Conservation (phyloP, 2,113 vertebrate species). For the Salminus brasiliensis region DNA sequence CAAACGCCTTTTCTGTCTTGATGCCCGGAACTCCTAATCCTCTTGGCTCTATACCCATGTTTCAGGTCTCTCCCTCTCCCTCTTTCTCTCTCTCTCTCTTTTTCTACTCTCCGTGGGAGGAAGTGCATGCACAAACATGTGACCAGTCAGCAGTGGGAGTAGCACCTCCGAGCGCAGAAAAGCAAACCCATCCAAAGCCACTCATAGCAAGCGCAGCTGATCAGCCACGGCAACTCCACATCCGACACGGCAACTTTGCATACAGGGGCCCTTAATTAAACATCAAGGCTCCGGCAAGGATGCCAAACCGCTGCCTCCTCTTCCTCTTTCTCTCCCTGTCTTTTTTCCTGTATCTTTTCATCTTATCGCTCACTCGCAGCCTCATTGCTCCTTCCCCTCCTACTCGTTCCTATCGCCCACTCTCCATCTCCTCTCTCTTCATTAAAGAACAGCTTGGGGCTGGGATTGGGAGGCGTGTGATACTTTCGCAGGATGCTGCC, state of each 20-base stretch:
- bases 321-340: neutral
- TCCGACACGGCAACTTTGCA: neutral
- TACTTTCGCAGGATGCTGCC: constrained; percentile 26
- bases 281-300: constrained; percentile 57
- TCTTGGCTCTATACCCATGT: constrained; percentile 44
- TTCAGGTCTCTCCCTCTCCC: constrained; percentile 38
- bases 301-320: constrained; percentile 35
- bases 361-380: constrained; percentile 44
- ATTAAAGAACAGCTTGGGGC: constrained; percentile 39
- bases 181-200: neutral
- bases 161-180: neutral
- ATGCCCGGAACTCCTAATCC: constrained; percentile 55
- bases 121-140: constrained; percentile 31
- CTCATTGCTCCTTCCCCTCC: neutral
- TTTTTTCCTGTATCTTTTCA: constrained; percentile 25
- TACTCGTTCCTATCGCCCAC: neutral
- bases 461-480: constrained; percentile 18
- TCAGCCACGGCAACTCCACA: neutral
- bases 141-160: neutral
- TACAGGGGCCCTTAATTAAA: constrained; percentile 58
- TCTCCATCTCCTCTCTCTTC: constrained; percentile 12
- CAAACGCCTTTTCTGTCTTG: constrained; percentile 43
- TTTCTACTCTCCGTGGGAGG: neutral
- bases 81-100: neutral
- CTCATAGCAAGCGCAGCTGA: neutral